Evolutionary conservation across 2,888 invertebrate genomes (phyloP).

Genomic region (Clivina fossor): DNA sequence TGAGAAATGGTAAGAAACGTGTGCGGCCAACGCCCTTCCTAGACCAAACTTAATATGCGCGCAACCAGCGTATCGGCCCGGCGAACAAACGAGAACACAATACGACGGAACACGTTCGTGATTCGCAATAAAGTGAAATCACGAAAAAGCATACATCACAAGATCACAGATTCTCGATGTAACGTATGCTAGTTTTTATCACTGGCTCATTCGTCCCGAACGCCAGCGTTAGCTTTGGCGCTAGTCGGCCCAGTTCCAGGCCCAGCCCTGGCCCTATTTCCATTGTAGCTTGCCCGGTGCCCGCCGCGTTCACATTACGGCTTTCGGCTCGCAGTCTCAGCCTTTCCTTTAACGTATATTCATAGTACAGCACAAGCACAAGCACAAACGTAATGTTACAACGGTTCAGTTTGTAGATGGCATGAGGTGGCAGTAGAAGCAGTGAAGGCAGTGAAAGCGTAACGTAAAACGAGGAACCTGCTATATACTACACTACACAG

Average conservation of each 20-base stretch:
- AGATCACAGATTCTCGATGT: conserved; percentile 13
- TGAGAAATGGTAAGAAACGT: too few species aligned
- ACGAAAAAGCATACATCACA: conserved; percentile 26
- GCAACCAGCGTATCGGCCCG: conserved; percentile 3
- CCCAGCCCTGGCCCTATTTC: background rate
- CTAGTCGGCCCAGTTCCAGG: background rate
- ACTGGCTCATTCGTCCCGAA: conserved; percentile 19
- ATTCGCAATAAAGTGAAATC: conserved; percentile 26
- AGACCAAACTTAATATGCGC: background rate
- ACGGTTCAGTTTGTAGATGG: too few species aligned
- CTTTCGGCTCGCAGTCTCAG: conserved; percentile 2
- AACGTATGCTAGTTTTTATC: conserved; percentile 25
- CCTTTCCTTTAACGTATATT: too few species aligned
- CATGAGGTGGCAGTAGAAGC: too few species aligned
- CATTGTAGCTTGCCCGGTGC: background rate
- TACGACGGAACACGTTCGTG: conserved; percentile 14
- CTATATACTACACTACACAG: too few species aligned
- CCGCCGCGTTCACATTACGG: background rate
- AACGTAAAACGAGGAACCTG: too few species aligned
- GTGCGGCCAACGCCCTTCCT: too few species aligned
- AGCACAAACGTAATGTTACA: too few species aligned
- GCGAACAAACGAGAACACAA: conserved; percentile 15
- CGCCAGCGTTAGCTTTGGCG: too few species aligned
- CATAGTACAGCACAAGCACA: conserved; percentile 3
- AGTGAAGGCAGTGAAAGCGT: too few species aligned